A percentile compares a stretch with the other conserved stretches of the same genome.
Conservation (phyloP, 2,888 invertebrate genomes). For the Caenorhabditis sp. region DNA sequence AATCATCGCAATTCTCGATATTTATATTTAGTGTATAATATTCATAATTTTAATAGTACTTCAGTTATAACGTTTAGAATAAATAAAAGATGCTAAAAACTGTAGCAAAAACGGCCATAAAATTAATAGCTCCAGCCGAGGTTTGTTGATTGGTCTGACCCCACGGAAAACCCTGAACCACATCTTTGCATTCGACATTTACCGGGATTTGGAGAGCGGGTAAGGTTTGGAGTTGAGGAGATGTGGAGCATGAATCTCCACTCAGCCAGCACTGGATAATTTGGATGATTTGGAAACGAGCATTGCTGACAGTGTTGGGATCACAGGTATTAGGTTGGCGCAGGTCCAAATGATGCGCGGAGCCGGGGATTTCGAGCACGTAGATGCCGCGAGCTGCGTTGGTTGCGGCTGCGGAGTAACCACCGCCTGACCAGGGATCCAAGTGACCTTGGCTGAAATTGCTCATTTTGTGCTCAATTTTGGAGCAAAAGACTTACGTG, state of each 20-base stretch:
- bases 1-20: too few species aligned
- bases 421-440: slow-evolving; percentile 75
- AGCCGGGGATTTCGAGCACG: slow-evolving; percentile 49
- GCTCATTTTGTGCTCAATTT: too few species aligned
- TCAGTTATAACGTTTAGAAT: not conserved
- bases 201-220: slow-evolving; percentile 30
- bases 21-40: not conserved
- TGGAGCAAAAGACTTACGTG: slow-evolving; percentile 52
- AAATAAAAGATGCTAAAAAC: not conserved
- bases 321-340: slow-evolving; percentile 67
- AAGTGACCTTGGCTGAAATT: slow-evolving; percentile 73
- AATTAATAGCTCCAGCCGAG: not conserved
- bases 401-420: slow-evolving; percentile 47
- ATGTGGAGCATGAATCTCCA: too few species aligned
- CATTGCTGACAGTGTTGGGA: slow-evolving; percentile 57
- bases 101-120: slow-evolving; percentile 1
- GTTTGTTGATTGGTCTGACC: slow-evolving; percentile 13
- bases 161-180: slow-evolving; percentile 43
- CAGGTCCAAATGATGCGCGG: slow-evolving; percentile 71
- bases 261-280: slow-evolving; percentile 45
- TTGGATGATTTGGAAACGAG: slow-evolving; percentile 47
- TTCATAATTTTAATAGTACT: not conserved
- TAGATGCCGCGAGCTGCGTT: slow-evolving; percentile 41
- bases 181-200: slow-evolving; percentile 21
- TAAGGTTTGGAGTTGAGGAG: slow-evolving; percentile 14